Evolutionary conservation across 2,113 vertebrate species (phyloP).

Genomic region (Bettongia penicillata): DNA sequence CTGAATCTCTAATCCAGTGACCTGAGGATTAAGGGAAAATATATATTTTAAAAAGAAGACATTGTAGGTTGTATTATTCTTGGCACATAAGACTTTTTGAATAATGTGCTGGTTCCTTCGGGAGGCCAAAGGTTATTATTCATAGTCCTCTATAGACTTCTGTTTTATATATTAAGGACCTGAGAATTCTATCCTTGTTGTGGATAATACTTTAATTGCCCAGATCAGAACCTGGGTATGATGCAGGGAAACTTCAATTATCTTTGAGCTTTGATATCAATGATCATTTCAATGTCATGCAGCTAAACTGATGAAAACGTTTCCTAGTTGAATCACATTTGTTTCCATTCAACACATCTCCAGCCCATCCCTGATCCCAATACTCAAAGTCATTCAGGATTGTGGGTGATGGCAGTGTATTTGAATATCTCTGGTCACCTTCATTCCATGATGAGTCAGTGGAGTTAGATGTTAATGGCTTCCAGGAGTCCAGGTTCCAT

Average conservation of each 20-base stretch:
- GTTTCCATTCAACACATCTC: background rate
- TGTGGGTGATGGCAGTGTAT: background rate
- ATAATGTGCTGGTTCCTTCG: background rate
- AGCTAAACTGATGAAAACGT: background rate
- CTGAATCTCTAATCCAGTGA: background rate
- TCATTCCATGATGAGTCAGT: background rate
- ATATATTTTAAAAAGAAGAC: background rate
- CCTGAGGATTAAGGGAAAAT: background rate
- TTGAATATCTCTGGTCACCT: background rate
- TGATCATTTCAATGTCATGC: background rate
- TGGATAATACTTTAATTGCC: background rate
- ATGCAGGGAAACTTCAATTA: background rate
- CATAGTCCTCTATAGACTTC: background rate
- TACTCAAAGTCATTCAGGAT: background rate
- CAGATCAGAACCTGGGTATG: background rate
- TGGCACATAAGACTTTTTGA: background rate
- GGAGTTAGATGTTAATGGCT: background rate
- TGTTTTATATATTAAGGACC: background rate
- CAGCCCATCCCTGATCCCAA: background rate
- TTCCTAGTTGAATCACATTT: background rate
- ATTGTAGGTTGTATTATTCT: background rate
- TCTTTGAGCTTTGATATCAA: background rate
- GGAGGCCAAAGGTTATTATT: background rate
- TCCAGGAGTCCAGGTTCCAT: background rate
- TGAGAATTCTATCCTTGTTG: background rate